Percentiles rank a stretch among this genome's conserved stretches.
Evolutionary conservation across 1,140 invertebrate species (phyloP).

Genomic region (Calephelis virginiensis): DNA sequence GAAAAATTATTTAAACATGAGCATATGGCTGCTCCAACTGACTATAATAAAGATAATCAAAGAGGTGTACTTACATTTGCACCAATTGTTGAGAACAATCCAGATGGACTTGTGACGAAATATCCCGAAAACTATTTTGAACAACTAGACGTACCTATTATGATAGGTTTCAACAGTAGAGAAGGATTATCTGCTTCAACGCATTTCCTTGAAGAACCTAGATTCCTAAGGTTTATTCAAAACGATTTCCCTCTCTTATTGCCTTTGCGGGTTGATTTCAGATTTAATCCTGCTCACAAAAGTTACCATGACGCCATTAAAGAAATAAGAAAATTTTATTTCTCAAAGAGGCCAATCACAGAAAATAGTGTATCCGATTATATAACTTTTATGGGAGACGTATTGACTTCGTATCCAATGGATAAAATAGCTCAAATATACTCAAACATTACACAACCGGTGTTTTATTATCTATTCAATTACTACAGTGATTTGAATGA

Average conservation of each 20-base stretch:
- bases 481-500: constrained; percentile 77
- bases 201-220: constrained; percentile 57
- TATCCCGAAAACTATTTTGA: constrained; percentile 65
- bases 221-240: constrained; percentile 52
- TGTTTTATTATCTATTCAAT: constrained; percentile 79
- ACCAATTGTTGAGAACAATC: constrained; percentile 64
- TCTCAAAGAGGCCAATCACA: constrained; percentile 57
- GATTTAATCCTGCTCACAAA: constrained; percentile 57
- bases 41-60: constrained; percentile 67
- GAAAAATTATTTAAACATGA: constrained; percentile 55
- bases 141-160: constrained; percentile 66
- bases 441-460: constrained; percentile 52
- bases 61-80: constrained; percentile 69
- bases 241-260: constrained; percentile 73
- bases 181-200: constrained; percentile 60
- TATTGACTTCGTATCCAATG: constrained; percentile 55
- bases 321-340: constrained; percentile 77
- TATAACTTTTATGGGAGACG: constrained; percentile 63
- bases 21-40: constrained; percentile 48
- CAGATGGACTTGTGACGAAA: constrained; percentile 69
- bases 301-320: constrained; percentile 60
- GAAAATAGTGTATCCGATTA: constrained; percentile 53
- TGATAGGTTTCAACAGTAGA: constrained; percentile 77
- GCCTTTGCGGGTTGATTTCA: constrained; percentile 60
- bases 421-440: constrained; percentile 63